These are phyloP conservation scores for Campylorhamphus procurvoides DNA, from an alignment of 2,113 vertebrate species.

Conservation along the genomic window DNA sequence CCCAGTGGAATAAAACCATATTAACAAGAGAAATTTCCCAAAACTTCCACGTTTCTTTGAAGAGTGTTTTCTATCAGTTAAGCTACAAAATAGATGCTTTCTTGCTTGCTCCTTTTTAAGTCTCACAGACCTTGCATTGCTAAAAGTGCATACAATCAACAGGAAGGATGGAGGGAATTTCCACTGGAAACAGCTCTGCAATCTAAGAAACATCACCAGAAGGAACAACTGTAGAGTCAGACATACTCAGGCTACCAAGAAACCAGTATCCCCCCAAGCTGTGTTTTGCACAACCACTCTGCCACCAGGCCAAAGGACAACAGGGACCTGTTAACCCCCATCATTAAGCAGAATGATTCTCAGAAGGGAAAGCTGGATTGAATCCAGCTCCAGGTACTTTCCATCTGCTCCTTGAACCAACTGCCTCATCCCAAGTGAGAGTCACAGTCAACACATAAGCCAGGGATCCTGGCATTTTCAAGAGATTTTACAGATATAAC, in stretches of 20 bases:
- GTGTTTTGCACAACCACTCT: background rate
- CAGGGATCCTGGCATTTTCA: background rate
- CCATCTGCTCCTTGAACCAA: background rate
- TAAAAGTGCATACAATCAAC: background rate
- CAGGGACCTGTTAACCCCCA: background rate
- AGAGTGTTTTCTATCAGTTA: background rate
- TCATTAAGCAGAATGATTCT: background rate
- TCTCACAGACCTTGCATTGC: background rate
- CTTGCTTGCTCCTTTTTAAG: background rate
- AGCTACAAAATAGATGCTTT: background rate
- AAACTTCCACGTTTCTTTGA: background rate
- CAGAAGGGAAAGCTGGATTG: fast-evolving
- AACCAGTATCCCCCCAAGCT: background rate
- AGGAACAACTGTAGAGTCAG: background rate
- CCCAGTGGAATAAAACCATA: background rate
- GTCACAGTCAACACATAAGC: background rate
- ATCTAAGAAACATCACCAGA: background rate
- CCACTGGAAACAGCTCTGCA: background rate
- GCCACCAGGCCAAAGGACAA: background rate
- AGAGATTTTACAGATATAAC: background rate
- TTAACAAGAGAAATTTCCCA: background rate
- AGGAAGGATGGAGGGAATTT: background rate
- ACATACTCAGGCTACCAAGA: background rate
- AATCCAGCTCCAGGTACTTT: background rate
- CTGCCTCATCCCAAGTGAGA: background rate